Evolutionary conservation across 2,113 vertebrate genomes (phyloP), one percentile per base, ranked within the genome.

Genomic region (Tychaedon coryphoeus): DNA sequence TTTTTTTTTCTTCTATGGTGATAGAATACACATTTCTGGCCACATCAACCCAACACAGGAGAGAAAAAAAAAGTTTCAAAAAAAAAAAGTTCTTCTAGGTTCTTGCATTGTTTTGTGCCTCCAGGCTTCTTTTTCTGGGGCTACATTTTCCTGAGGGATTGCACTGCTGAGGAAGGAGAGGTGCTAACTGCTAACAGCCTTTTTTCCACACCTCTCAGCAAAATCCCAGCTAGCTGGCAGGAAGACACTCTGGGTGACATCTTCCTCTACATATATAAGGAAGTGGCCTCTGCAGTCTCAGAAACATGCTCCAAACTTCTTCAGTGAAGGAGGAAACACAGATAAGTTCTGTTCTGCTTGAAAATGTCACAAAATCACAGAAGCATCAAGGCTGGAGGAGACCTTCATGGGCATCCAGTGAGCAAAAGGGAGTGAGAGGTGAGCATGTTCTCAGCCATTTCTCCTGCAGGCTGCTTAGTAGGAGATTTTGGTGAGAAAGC

Each of bases 401-500:
- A 60, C 29, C 2, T 53, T n/a, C 13, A 3, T 0, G 0, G 19
- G 8, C 45, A 50, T 25, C 24, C 71, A 40, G 50, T 2, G 43
- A 73, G 51, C 19, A 54, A 50, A 51, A 57, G 13, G 7, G 14
- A 48, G 23, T 23, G n/a, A 43, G 72, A 81, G 8, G 43, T 33
- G 65, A 33, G 5, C 18, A 12, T 6, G 14, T 64, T 9, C 79
- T 67, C 69, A 77, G 19, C 14, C 31, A 26, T 50, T 91, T 60
- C 23, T 36, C 47, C 45, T 86, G 34, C 17, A 64, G 43, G 15
- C 24, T 73, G 45, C 29, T 64, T 28, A 60, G 25, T 5, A 40
- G 53, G 25, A 67, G 65, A 50, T 40, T 58, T 58, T 24, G 47
- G 48, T 81, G 51, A 71, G 48, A 40, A 88, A 93, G 12, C 11